Percentiles rank a stretch among this genome's conserved stretches.
Conservation (phyloP, 2,797 vertebrate species). For the Brachyrhaphis roseni region DNA sequence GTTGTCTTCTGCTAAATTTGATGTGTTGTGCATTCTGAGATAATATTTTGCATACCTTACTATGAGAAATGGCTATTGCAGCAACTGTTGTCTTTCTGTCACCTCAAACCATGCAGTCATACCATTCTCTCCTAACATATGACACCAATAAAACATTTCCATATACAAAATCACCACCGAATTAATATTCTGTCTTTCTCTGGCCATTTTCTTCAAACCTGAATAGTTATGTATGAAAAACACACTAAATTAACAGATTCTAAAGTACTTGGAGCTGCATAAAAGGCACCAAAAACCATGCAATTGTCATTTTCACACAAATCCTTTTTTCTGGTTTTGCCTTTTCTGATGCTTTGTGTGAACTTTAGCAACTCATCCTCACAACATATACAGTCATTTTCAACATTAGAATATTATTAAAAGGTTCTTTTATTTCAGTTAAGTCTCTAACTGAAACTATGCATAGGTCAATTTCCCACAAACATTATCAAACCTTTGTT, state of each 20-base stretch:
- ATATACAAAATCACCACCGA: neutral
- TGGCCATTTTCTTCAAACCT: neutral
- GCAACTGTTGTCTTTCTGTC: neutral
- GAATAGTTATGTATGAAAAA: neutral
- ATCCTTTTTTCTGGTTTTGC: neutral
- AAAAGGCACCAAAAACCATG: neutral
- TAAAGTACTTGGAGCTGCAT: neutral
- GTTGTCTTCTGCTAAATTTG: neutral
- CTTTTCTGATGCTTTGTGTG: neutral
- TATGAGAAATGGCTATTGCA: neutral
- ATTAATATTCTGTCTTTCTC: neutral
- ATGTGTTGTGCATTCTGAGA: neutral
- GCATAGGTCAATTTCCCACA: neutral
- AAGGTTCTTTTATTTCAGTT: neutral
- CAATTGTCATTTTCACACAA: neutral
- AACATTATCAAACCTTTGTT: neutral
- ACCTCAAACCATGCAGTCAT: neutral
- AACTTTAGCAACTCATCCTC: neutral
- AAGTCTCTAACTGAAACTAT: neutral
- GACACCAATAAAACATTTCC: neutral
- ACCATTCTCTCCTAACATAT: neutral
- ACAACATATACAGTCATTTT: neutral
- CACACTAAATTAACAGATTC: neutral
- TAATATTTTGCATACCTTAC: neutral
- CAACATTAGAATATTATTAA: neutral